These are phyloP conservation scores for Chrysomallon squamiferum DNA, from an alignment of 1,140 invertebrate genomes.

Conservation along the genomic window DNA sequence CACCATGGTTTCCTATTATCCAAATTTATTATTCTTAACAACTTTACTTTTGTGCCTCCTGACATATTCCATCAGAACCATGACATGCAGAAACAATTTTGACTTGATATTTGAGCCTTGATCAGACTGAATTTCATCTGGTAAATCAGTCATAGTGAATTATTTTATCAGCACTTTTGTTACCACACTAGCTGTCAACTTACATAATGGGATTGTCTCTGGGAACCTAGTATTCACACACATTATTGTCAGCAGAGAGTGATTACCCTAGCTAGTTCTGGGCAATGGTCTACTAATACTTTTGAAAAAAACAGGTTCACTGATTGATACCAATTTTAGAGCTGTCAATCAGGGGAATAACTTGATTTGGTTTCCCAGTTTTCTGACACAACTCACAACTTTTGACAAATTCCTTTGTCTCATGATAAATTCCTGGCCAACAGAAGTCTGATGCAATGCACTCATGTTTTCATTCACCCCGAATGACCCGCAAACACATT, in stretches of 20 bases:
- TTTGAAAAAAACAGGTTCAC: constrained; percentile 16
- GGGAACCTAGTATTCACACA: too few relatives aligned
- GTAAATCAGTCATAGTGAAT: too few relatives aligned
- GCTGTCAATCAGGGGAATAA: constrained; percentile 13
- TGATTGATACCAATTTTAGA: constrained; percentile 16
- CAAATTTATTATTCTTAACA: too few relatives aligned
- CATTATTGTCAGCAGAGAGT: too few relatives aligned
- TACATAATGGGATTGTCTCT: too few relatives aligned
- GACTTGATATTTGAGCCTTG: too few relatives aligned
- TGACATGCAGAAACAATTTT: too few relatives aligned
- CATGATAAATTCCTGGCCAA: constrained; percentile 17
- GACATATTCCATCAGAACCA: constrained; percentile 11
- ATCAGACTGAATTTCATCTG: too few relatives aligned
- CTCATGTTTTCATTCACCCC: constrained; percentile 13
- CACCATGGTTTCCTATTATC: too few relatives aligned
- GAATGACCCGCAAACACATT: constrained; percentile 13
- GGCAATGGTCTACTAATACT: constrained; percentile 24
- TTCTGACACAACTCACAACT: constrained; percentile 25
- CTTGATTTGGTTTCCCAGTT: constrained; percentile 22
- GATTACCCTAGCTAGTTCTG: constrained; percentile 7
- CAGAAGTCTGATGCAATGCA: constrained; percentile 12
- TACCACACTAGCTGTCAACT: too few relatives aligned
- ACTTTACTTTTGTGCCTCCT: too few relatives aligned
- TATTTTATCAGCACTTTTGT: too few relatives aligned
- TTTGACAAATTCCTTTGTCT: constrained; percentile 13